Evolutionary conservation across 1,140 invertebrate genomes (phyloP).

Genomic region (Panagrolaimus sp.): DNA sequence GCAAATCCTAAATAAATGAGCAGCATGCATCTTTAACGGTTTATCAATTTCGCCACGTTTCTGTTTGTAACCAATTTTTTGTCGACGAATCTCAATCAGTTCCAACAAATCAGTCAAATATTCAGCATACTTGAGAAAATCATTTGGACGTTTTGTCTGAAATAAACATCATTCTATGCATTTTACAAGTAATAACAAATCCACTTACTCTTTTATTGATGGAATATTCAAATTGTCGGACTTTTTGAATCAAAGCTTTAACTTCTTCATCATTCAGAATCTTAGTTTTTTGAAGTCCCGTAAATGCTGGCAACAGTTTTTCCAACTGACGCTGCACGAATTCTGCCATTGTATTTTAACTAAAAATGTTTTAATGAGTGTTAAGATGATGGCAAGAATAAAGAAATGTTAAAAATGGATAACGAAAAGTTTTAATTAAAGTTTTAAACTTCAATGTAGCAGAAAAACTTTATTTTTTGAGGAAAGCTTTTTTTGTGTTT

Average conservation of each 20-base stretch:
- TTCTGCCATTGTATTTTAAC: constrained; percentile 9
- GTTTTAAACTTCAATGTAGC: no score
- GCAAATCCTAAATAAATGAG: constrained; percentile 32
- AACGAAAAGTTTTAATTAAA: not conserved
- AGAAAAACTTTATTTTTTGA: no score
- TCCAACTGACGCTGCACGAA: constrained; percentile 5
- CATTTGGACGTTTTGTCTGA: constrained; percentile 37
- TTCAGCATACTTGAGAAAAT: constrained; percentile 35
- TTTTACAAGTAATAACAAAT: not conserved
- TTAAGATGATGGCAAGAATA: not conserved
- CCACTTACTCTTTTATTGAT: constrained; percentile 14
- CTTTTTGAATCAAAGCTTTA: constrained; percentile 4
- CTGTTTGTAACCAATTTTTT: not conserved
- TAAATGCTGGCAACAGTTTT: constrained; percentile 9
- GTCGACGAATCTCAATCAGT: constrained; percentile 26
- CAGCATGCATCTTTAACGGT: constrained; percentile 33
- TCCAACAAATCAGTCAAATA: constrained; percentile 37
- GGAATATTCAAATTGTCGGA: constrained; percentile 11
- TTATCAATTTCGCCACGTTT: constrained; percentile 39
- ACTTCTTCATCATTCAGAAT: not conserved
- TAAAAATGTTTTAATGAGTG: not conserved
- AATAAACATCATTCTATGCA: constrained; percentile 12
- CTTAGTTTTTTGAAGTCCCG: not conserved
- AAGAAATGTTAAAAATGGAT: not conserved
- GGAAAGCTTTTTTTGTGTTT: no score